Evolutionary conservation across 2,113 vertebrate species (phyloP).

Genomic region (Atherinomorus stipes): DNA sequence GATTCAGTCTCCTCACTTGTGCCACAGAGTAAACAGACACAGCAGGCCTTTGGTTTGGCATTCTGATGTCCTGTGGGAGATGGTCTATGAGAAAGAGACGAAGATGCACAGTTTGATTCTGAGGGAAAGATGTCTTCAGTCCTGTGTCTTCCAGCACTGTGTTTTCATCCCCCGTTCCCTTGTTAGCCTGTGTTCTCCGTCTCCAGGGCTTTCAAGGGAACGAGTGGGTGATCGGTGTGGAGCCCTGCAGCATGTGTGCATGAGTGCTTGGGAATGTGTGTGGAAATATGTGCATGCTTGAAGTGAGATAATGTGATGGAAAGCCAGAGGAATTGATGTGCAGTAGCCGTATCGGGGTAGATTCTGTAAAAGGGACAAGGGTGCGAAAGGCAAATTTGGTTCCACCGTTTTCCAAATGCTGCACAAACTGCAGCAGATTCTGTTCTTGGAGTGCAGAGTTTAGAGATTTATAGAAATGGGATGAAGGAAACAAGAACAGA

Average conservation of each 20-base stretch:
- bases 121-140: conserved; percentile 57
- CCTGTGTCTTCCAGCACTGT: conserved; percentile 50
- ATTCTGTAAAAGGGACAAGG: conserved; percentile 40
- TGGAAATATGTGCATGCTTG: conserved; percentile 27
- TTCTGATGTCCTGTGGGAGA: conserved; percentile 70
- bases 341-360: conserved; percentile 40
- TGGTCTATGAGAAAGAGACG: conserved; percentile 68
- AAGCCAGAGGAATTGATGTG: conserved; percentile 42
- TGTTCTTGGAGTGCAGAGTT: conserved; percentile 38
- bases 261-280: conserved; percentile 8
- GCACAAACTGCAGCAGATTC: conserved; percentile 45
- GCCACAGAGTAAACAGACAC: conserved; percentile 72
- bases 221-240: conserved; percentile 49
- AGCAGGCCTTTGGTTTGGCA: conserved; percentile 71
- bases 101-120: conserved; percentile 74
- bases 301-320: conserved; percentile 44
- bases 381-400: conserved; percentile 44
- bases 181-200: conserved; percentile 57
- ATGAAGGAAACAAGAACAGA: conserved; percentile 54
- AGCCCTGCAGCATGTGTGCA: conserved; percentile 28
- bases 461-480: conserved; percentile 54
- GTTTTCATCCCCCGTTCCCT: conserved; percentile 64
- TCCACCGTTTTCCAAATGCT: conserved; percentile 41
- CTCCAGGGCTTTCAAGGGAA: conserved; percentile 60
- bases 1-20: conserved; percentile 65